These are phyloP conservation scores for Rostratula benghalensis DNA, from an alignment of 2,113 vertebrate species.

Conservation along the genomic window DNA sequence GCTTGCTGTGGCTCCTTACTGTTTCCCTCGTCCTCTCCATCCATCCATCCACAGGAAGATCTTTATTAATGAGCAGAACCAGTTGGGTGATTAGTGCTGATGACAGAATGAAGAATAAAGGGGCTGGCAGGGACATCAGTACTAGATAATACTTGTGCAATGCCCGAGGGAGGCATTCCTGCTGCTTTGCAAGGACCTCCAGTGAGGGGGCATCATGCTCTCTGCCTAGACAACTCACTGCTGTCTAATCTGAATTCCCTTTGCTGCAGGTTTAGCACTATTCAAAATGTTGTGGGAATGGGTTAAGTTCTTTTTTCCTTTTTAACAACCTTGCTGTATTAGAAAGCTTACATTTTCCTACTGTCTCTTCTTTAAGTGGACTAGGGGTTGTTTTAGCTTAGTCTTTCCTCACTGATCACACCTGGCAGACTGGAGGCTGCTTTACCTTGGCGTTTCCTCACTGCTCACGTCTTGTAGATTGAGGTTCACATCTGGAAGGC, in stretches of 20 bases:
- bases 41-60: background rate
- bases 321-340: background rate
- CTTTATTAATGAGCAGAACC: background rate
- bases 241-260: background rate
- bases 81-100: background rate
- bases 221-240: background rate
- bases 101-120: background rate
- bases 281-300: background rate
- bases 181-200: background rate
- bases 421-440: background rate
- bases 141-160: background rate
- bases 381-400: background rate
- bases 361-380: background rate
- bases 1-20: background rate
- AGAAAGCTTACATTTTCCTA: background rate
- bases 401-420: background rate
- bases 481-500: background rate
- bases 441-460: background rate
- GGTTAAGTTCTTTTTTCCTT: background rate
- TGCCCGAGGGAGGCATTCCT: background rate
- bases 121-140: background rate
- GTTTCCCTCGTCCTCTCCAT: background rate
- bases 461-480: background rate
- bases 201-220: background rate
- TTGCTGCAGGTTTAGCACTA: background rate